Evolutionary conservation across 2,797 vertebrate genomes (phyloP).

Genomic region (Pteronotus mesoamericanus): DNA sequence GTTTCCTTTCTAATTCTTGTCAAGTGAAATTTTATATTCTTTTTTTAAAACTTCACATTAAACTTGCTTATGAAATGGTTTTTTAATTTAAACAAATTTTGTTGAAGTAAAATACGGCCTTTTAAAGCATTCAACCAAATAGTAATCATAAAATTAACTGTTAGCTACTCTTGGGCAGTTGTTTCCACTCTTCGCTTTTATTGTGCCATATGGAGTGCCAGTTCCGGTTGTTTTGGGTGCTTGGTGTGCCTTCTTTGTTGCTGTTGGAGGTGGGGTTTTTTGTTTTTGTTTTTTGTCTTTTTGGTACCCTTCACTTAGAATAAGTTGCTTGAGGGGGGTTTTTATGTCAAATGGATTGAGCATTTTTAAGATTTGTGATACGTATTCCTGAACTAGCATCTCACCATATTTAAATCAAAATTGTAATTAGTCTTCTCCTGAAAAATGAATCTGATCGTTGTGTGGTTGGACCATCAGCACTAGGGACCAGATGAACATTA

Average conservation of each 20-base stretch:
- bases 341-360: not conserved
- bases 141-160: not conserved
- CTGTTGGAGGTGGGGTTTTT: not conserved
- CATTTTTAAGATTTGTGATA: not conserved
- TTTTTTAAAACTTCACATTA: not conserved
- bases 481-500: not conserved
- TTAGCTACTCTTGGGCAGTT: not conserved
- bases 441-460: not conserved
- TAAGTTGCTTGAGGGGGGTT: not conserved
- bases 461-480: not conserved
- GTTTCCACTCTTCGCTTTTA: not conserved
- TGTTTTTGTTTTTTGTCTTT: not conserved
- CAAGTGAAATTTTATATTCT: not conserved
- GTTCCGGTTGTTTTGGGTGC: not conserved
- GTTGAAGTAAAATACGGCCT: not conserved
- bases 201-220: not conserved
- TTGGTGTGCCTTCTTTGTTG: not conserved
- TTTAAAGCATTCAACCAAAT: not conserved
- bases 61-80: not conserved
- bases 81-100: conserved; percentile 1
- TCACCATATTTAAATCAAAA: not conserved
- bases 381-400: not conserved
- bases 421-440: not conserved
- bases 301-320: not conserved
- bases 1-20: not conserved